A percentile compares a stretch with the other conserved stretches of the same genome.
These are phyloP conservation scores for Lepidostoma basale DNA, from an alignment of 1,140 invertebrate genomes.

Conservation along the genomic window DNA sequence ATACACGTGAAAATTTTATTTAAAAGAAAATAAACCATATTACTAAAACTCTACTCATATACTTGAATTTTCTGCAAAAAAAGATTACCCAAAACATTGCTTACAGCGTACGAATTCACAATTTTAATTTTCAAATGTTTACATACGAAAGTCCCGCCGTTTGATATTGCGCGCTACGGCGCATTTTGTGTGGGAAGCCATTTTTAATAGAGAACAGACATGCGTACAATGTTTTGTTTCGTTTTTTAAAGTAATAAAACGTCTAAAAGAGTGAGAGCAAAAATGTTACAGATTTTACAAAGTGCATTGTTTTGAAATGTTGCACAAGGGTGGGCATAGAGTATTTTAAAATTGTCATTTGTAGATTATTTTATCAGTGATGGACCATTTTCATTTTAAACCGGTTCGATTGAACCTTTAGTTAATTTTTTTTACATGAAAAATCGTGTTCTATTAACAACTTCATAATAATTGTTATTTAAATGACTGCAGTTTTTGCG, in stretches of 20 bases:
- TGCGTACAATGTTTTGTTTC: conserved; percentile 24
- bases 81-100: conserved; percentile 8
- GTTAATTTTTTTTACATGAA: too few species aligned
- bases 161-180: conserved; percentile 6
- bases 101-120: background rate
- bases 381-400: too few species aligned
- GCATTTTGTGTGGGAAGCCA: conserved; percentile 21
- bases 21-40: background rate
- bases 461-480: too few species aligned
- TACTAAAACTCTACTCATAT: background rate
- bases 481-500: too few species aligned
- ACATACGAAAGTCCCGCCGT: conserved; percentile 36
- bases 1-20: conserved; percentile 44
- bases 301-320: too few species aligned
- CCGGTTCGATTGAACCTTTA: too few species aligned
- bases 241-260: background rate
- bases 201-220: conserved; percentile 16
- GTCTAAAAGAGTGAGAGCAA: conserved; percentile 1
- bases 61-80: background rate
- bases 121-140: conserved; percentile 33
- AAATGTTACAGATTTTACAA: too few species aligned
- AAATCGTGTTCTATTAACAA: too few species aligned
- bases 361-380: too few species aligned
- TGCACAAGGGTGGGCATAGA: too few species aligned
- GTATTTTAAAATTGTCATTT: too few species aligned